These are phyloP conservation scores for Aleiodes alternator DNA, from an alignment of 2,888 invertebrate genomes.

Conservation along the genomic window DNA sequence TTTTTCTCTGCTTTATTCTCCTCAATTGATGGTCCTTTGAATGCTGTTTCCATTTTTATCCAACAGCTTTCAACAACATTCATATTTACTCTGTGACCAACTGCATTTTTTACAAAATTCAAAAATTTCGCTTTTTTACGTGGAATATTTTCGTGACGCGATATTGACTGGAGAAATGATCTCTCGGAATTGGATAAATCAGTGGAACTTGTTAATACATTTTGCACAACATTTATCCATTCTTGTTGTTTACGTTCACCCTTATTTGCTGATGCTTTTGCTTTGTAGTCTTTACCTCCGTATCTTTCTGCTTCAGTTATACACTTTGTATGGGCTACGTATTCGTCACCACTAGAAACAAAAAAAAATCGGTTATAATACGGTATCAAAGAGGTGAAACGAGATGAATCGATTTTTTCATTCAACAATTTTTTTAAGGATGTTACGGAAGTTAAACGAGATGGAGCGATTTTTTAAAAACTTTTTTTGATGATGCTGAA, in stretches of 20 bases:
- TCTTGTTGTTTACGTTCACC: constrained; percentile 91
- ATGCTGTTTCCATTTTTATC: constrained; percentile 76
- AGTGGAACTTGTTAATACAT: constrained; percentile 79
- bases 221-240: constrained; percentile 86
- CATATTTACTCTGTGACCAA: constrained; percentile 78
- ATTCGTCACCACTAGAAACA: constrained; percentile 82
- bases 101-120: constrained; percentile 83
- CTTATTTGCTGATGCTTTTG: constrained; percentile 84
- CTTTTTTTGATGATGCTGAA: no score
- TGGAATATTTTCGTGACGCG: constrained; percentile 88
- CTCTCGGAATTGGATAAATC: constrained; percentile 79
- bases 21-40: constrained; percentile 56
- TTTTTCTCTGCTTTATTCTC: constrained; percentile 44
- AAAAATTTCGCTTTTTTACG: constrained; percentile 90
- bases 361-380: constrained; percentile 52
- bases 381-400: no score
- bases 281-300: constrained; percentile 86
- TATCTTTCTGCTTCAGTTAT: constrained; percentile 90
- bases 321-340: constrained; percentile 79
- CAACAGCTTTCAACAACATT: constrained; percentile 82
- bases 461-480: no score
- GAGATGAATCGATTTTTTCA: no score
- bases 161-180: constrained; percentile 82
- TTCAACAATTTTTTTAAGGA: no score
- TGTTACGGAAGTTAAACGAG: no score